phyloP scores from a whole-genome alignment of 2,113 vertebrate species.

The Sander vitreus region DNA sequence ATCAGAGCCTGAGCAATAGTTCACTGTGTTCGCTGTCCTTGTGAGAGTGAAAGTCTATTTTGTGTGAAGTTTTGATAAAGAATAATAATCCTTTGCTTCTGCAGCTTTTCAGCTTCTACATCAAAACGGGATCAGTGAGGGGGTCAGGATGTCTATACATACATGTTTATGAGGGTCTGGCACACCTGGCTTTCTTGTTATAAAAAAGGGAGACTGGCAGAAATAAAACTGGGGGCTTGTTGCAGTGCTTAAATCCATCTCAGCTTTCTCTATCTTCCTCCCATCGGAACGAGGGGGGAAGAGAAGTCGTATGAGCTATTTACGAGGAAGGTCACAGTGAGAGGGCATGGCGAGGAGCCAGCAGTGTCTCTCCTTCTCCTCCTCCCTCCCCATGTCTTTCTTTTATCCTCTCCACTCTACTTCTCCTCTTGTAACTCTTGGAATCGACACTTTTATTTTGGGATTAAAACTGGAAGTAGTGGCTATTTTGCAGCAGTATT shows the following conservation, averaged over 20 bases:
- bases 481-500: neutral
- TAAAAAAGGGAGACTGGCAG: slow-evolving; percentile 40
- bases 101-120: slow-evolving; percentile 2
- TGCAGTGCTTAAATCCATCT: slow-evolving; percentile 58
- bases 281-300: slow-evolving; percentile 53
- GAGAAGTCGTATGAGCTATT: slow-evolving; percentile 82
- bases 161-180: slow-evolving; percentile 33
- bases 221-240: slow-evolving; percentile 52
- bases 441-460: slow-evolving; percentile 34
- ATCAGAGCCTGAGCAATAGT: slow-evolving; percentile 32
- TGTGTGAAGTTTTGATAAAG: neutral
- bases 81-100: neutral
- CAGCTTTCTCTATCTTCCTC: slow-evolving; percentile 65
- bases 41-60: neutral
- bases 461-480: neutral
- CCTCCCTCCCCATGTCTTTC: slow-evolving; percentile 46
- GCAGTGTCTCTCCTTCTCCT: slow-evolving; percentile 73
- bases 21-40: slow-evolving; percentile 3
- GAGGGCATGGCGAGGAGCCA: slow-evolving; percentile 87
- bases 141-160: neutral
- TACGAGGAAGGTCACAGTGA: slow-evolving; percentile 88
- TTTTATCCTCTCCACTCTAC: slow-evolving; percentile 41
- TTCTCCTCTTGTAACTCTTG: slow-evolving; percentile 51
- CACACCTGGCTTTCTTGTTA: slow-evolving; percentile 53
- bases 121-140: neutral